A percentile compares a stretch with the other conserved stretches of the same genome.
Evolutionary conservation across 1,140 invertebrate species (phyloP).

Genomic region (Holcopasites calliopsidis): DNA sequence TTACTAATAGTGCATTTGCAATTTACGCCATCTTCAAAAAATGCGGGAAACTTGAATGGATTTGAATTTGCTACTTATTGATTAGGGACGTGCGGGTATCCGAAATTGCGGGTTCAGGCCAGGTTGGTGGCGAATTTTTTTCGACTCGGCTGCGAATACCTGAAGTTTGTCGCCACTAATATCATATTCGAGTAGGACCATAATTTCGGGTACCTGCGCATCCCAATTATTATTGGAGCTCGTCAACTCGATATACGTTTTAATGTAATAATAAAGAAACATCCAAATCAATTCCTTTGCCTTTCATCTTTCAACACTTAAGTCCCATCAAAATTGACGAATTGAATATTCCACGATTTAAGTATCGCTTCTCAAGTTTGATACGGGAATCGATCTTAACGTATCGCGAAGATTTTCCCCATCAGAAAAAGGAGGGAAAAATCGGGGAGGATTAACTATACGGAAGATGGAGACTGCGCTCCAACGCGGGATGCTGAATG

Average conservation of each 20-base stretch:
- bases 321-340: no score
- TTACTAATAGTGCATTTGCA: background rate
- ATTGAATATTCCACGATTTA: background rate
- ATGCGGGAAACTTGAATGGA: background rate
- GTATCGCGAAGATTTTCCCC: background rate
- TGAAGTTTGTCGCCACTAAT: no score
- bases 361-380: background rate
- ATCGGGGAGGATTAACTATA: slow-evolving; percentile 4
- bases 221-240: no score
- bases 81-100: no score
- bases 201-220: no score
- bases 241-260: no score
- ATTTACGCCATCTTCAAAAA: background rate
- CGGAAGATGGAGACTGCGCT: slow-evolving; percentile 70
- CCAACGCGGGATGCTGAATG: slow-evolving; percentile 66
- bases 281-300: background rate
- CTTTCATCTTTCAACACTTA: background rate
- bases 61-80: no score
- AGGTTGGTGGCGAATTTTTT: no score
- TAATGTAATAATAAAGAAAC: background rate
- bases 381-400: background rate
- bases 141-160: no score
- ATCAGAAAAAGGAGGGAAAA: background rate
- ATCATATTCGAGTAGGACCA: no score
- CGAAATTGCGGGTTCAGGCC: no score